Conservation (phyloP, 2,797 vertebrate species). For the Ficedula albicollis region DNA sequence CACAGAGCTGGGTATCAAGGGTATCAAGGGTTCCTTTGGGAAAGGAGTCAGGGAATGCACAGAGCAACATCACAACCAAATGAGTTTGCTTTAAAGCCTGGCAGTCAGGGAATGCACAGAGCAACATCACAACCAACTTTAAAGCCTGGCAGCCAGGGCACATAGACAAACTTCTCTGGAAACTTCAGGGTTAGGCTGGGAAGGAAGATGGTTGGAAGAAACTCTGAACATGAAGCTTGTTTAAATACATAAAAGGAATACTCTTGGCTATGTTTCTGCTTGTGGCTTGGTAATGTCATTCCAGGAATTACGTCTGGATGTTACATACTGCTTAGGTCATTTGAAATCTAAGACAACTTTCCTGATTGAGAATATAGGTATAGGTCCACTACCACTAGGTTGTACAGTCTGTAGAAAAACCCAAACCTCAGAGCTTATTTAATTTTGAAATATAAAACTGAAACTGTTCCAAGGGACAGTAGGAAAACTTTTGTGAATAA, state of each 20-base stretch:
- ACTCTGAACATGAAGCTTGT: not conserved
- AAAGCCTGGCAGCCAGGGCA: not conserved
- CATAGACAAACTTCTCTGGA: not conserved
- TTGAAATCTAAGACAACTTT: not conserved
- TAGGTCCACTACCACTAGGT: not conserved
- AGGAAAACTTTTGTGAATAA: not conserved
- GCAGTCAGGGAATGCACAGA: not conserved
- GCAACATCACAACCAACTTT: not conserved
- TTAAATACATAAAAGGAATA: not conserved
- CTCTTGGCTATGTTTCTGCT: not conserved
- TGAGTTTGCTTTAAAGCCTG: not conserved
- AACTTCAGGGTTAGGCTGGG: not conserved
- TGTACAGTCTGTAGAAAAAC: not conserved
- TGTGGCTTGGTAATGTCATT: not conserved
- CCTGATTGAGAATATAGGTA: not conserved
- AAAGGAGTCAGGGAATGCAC: not conserved
- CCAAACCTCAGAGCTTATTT: not conserved
- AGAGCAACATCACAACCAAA: not conserved
- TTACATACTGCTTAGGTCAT: not conserved
- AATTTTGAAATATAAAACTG: not conserved
- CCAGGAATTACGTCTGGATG: not conserved
- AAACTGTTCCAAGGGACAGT: not conserved
- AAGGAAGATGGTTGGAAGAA: not conserved
- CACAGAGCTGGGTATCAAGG: not conserved
- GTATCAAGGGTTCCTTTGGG: not conserved